phyloP scores from a whole-genome alignment of 2,113 vertebrate genomes.

The Heptranchias perlo region DNA sequence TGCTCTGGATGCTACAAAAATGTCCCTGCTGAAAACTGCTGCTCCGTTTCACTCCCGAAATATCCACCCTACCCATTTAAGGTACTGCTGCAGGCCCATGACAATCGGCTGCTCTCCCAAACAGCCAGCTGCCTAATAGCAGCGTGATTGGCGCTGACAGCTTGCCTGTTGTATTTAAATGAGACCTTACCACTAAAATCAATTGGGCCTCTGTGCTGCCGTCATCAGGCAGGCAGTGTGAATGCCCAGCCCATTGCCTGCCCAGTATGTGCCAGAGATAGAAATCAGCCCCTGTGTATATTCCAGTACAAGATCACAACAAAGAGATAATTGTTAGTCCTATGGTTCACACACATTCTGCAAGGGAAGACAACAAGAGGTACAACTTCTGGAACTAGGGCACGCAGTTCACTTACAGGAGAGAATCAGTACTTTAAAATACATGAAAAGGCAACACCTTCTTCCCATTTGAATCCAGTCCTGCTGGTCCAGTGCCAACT shows the following conservation, averaged over 20 bases:
- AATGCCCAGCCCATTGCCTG: no score
- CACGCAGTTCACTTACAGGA: neutral
- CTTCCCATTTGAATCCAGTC: neutral
- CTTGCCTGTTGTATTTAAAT: neutral
- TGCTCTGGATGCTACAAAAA: neutral
- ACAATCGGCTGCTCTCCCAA: neutral
- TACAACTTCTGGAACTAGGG: neutral
- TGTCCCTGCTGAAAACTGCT: neutral
- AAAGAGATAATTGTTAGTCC: neutral
- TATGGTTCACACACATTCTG: neutral
- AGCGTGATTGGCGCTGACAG: neutral
- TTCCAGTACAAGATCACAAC: neutral
- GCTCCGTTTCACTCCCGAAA: neutral
- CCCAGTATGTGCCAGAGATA: neutral
- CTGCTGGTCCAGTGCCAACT: neutral
- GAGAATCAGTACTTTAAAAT: neutral
- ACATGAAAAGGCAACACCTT: neutral
- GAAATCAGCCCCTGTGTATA: neutral
- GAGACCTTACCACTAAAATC: neutral
- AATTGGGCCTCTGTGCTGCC: neutral
- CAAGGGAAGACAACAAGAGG: neutral
- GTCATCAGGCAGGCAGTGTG: neutral
- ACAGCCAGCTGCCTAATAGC: neutral
- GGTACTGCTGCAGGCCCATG: neutral
- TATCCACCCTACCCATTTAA: neutral